Conservation (phyloP, 2,113 vertebrate genomes). For the Oryzias woworae region DNA sequence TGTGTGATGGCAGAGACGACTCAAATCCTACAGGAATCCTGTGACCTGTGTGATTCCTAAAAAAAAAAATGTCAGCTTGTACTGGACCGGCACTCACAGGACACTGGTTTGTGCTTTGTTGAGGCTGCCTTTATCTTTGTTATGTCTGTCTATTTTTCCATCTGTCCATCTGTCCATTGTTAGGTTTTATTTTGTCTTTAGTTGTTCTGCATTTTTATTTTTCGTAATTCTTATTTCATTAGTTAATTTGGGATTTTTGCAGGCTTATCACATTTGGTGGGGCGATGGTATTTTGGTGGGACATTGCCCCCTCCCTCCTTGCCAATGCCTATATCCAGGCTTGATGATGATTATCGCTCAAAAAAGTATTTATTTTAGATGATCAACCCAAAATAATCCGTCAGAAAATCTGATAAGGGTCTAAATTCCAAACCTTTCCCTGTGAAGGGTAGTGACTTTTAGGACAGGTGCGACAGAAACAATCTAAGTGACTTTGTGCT, state of each 20-base stretch:
- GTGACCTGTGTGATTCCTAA: too few species aligned
- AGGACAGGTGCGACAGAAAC: not conserved
- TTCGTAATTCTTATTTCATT: not conserved
- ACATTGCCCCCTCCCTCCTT: too few species aligned
- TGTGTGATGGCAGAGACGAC: too few species aligned
- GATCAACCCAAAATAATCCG: not conserved
- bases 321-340: too few species aligned
- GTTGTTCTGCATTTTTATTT: not conserved
- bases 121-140: conserved; percentile 13
- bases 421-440: not conserved
- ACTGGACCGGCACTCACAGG: too few species aligned
- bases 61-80: too few species aligned
- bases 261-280: too few species aligned
- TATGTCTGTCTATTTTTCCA: not conserved
- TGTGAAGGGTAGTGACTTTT: not conserved
- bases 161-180: not conserved
- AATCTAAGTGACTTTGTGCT: conserved; percentile 29
- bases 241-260: too few species aligned
- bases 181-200: not conserved
- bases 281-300: too few species aligned
- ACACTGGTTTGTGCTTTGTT: not conserved
- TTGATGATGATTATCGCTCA: too few species aligned
- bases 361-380: not conserved
- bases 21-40: too few species aligned
- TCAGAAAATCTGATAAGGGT: too few species aligned